Conservation (phyloP, 2,888 invertebrate species). For the Sesia apiformis region DNA sequence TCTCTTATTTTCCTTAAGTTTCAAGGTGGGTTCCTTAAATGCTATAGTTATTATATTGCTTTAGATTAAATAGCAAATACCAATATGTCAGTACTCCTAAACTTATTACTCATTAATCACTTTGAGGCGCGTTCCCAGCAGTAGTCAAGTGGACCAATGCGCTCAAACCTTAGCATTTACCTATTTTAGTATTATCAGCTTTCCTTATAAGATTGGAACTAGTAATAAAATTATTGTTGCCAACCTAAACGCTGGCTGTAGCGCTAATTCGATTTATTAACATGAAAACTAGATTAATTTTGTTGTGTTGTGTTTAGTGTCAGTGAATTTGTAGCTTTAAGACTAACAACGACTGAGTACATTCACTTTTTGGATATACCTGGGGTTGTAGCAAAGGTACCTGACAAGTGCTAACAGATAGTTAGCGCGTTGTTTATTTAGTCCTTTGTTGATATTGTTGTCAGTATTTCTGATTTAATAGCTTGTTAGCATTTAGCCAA, state of each 20-base stretch:
- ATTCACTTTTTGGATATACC: not conserved
- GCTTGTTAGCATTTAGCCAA: no score
- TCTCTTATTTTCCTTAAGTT: no score
- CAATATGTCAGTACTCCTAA: no score
- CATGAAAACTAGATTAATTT: conserved; percentile 1
- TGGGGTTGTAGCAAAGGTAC: not conserved
- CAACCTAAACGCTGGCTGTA: not conserved
- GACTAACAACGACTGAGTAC: not conserved
- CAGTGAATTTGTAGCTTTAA: conserved; percentile 11
- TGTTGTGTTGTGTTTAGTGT: conserved; percentile 2
- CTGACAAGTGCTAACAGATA: not conserved
- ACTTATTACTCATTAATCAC: no score
- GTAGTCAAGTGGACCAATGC: not conserved
- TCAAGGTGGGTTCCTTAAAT: no score
- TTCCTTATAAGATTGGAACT: conserved; percentile 1
- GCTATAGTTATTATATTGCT: no score
- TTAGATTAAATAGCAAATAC: no score
- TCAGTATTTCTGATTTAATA: no score
- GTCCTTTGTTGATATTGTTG: not conserved
- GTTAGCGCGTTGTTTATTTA: not conserved
- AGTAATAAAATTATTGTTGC: conserved; percentile 4
- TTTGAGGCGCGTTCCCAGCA: not conserved
- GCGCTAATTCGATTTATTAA: conserved; percentile 7
- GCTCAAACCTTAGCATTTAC: not conserved
- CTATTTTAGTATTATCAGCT: conserved; percentile 1